Conservation (phyloP, 2,888 invertebrate genomes). For the Melanargia galathea region DNA sequence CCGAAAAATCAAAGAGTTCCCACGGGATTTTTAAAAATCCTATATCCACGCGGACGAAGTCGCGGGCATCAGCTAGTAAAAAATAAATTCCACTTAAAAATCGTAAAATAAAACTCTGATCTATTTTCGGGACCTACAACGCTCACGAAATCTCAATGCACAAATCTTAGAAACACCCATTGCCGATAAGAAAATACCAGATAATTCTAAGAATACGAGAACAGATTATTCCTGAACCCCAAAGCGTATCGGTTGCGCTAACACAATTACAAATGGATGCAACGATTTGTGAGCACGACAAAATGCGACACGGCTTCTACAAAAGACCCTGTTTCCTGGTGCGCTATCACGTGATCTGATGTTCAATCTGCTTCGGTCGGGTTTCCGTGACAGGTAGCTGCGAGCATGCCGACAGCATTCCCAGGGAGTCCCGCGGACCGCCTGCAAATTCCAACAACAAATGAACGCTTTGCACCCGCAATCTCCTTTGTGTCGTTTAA, state of each 20-base stretch:
- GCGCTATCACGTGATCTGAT: constrained; percentile 46
- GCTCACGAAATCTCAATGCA: constrained; percentile 11
- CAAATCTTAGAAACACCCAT: constrained; percentile 3
- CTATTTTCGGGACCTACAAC: too few relatives aligned
- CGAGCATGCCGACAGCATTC: constrained; percentile 53
- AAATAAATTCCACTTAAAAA: not conserved
- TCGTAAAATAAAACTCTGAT: not conserved
- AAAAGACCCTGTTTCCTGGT: constrained; percentile 42
- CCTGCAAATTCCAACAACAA: constrained; percentile 57
- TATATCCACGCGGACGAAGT: too few relatives aligned
- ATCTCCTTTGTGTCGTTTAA: constrained; percentile 43
- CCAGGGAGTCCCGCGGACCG: constrained; percentile 52
- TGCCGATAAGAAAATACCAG: constrained; percentile 13
- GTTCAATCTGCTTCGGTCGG: constrained; percentile 49
- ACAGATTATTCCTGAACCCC: constrained; percentile 15
- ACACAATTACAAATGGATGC: constrained; percentile 45
- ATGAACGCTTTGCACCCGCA: constrained; percentile 52
- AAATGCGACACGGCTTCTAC: constrained; percentile 43
- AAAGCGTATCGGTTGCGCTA: constrained; percentile 38
- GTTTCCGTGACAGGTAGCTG: constrained; percentile 53
- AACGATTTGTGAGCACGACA: constrained; percentile 42
- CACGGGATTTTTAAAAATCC: too few relatives aligned
- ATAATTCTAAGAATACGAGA: constrained; percentile 19
- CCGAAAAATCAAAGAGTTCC: too few relatives aligned
- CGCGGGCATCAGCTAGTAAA: too few relatives aligned